Base-by-base conservation (phyloP, 1,140 invertebrate genomes). In the Druon quercuslanigerum region DNA sequence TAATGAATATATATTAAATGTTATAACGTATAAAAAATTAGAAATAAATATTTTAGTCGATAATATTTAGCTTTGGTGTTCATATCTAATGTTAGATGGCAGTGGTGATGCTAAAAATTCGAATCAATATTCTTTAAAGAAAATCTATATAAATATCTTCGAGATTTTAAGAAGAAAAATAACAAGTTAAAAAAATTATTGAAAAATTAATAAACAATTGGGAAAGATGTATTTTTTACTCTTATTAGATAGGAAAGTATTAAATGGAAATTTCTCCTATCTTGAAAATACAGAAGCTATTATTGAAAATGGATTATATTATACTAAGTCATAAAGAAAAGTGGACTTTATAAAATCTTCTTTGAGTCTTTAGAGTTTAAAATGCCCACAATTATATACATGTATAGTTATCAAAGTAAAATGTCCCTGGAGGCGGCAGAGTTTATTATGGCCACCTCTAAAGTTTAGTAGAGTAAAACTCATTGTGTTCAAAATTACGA, bases 401-500 rank as follows among this genome's bases (percentile, higher is more conserved):
- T 19, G 19, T 57, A 66, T 7, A 66, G 60, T 33, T 66, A 66
- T 16, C 14, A 66, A 66, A 66, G 60, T 66, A 66, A 66, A 66
- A 66, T 66, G 33, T 25, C 60, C 60, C 33, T 33, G 60, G 60
- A 66, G 33, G 60, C 60, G 60, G 60, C 25, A 66, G 25, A 66
- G 33, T 66, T 66, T 66, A 66, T 66, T 66, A 40, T 13, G 33
- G 60, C 40, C 46, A 33, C 60, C 60, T 66, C 60, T 66, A 66
- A 66, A 66, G 25, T 66, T 66, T 66, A 66, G 13, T 3, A 66
- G 60, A 66, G 60, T 66, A 33, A 46, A 46, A 66, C 60, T 66
- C 60, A 66, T 46, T 66, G 60, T 66, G 40, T 66, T 66, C 60
- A 66, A 66, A 16, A 40, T 66, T 40, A 40, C 25, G 20, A 66